Percentiles rank a stretch among this genome's conserved stretches.
Evolutionary conservation across 2,888 invertebrate species (phyloP).

Genomic region (Sminthurinus aureus): DNA sequence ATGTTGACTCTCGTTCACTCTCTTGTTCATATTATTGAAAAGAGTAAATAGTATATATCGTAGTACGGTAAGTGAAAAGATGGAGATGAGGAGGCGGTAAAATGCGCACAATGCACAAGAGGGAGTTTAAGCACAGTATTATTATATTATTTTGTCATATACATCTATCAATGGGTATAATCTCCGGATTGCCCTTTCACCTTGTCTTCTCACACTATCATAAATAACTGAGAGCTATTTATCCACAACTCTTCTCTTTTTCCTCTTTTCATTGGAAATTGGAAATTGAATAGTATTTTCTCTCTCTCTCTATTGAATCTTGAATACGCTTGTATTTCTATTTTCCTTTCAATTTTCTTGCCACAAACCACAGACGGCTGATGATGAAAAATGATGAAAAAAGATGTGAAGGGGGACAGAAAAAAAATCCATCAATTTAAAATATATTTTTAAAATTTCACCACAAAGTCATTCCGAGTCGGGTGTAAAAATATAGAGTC

Average conservation of each 20-base stretch:
- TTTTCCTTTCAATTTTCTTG: not conserved
- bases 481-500: not conserved
- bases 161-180: no score
- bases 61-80: slow-evolving; percentile 1
- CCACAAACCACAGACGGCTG: not conserved
- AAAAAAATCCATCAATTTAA: not conserved
- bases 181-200: no score
- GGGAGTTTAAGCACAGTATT: no score
- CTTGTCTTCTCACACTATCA: not conserved
- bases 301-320: not conserved
- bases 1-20: no score
- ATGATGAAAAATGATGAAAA: no score
- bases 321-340: not conserved
- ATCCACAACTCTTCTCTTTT: not conserved
- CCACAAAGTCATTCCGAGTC: not conserved
- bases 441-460: not conserved
- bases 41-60: not conserved
- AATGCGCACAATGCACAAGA: not conserved
- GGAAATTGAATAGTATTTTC: not conserved
- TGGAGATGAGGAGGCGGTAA: not conserved
- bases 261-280: not conserved
- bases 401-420: not conserved
- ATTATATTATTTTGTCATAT: no score
- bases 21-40: not conserved
- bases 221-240: not conserved